These are phyloP conservation scores for Scarus forsteni DNA, from an alignment of 2,797 vertebrate genomes.

Conservation along the genomic window DNA sequence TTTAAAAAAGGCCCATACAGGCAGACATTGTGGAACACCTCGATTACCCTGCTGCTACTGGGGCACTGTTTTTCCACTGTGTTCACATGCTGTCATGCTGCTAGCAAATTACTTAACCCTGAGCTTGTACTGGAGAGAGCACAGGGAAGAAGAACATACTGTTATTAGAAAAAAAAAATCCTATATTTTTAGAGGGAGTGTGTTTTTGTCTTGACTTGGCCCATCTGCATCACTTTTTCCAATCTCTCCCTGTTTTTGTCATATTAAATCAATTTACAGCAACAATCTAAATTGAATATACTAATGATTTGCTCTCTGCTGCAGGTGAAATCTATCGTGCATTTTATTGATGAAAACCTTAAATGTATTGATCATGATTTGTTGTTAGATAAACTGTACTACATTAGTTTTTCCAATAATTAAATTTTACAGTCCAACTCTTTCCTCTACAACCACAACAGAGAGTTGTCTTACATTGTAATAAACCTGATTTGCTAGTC, in stretches of 20 bases:
- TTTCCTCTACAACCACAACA: no score
- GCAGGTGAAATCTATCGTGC: no score
- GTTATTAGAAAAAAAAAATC: not conserved
- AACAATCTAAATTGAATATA: no score
- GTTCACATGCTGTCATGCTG: conserved; percentile 17
- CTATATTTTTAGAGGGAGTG: not conserved
- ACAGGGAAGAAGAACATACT: not conserved
- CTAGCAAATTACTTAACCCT: conserved; percentile 36
- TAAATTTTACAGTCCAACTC: no score
- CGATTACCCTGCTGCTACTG: conserved; percentile 19
- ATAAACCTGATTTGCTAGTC: no score
- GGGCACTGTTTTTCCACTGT: conserved; percentile 11
- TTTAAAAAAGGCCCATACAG: not conserved
- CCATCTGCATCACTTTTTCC: not conserved
- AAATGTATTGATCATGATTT: no score
- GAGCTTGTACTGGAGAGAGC: conserved; percentile 1
- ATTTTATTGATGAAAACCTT: no score
- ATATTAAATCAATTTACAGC: not conserved
- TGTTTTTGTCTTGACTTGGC: not conserved
- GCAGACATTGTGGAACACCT: conserved; percentile 8
- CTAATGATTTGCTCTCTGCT: no score
- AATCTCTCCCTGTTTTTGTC: not conserved
- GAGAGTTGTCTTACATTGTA: no score
- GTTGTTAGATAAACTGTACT: no score
- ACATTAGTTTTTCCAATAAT: no score